Percentiles rank a stretch among this genome's conserved stretches.
Conservation (phyloP, 2,113 vertebrate species). For the Lophura nycthemera region DNA sequence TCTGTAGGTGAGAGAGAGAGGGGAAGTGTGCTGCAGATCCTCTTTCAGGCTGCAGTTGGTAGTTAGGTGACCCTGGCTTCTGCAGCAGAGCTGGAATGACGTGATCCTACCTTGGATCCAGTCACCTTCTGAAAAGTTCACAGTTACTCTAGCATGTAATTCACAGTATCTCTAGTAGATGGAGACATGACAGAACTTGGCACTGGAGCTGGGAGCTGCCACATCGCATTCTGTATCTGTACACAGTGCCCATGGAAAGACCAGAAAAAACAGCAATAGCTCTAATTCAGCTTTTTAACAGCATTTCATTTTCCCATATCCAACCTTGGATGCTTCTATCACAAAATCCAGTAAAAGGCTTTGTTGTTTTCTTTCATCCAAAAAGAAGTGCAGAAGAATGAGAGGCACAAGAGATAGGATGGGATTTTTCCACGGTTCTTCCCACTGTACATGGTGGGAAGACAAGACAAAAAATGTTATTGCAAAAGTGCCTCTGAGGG, state of each 20-base stretch:
- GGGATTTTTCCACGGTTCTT: background rate
- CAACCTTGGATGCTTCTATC: background rate
- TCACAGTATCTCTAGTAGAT: background rate
- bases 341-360: background rate
- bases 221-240: background rate
- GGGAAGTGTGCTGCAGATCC: background rate
- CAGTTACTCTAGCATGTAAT: background rate
- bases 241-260: background rate
- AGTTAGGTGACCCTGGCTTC: background rate
- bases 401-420: background rate
- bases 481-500: conserved; percentile 22
- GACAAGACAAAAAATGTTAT: conserved; percentile 22
- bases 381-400: background rate
- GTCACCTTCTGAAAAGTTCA: background rate
- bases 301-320: background rate
- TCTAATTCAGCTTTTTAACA: background rate
- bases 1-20: background rate
- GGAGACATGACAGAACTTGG: background rate
- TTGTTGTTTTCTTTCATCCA: background rate
- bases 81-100: background rate
- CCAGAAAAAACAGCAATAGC: background rate
- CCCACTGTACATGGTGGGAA: background rate
- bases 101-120: background rate
- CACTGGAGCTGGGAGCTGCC: background rate
- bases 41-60: background rate